These are phyloP conservation scores for Charanyca ferruginea DNA, from an alignment of 2,888 invertebrate genomes.

Conservation along the genomic window DNA sequence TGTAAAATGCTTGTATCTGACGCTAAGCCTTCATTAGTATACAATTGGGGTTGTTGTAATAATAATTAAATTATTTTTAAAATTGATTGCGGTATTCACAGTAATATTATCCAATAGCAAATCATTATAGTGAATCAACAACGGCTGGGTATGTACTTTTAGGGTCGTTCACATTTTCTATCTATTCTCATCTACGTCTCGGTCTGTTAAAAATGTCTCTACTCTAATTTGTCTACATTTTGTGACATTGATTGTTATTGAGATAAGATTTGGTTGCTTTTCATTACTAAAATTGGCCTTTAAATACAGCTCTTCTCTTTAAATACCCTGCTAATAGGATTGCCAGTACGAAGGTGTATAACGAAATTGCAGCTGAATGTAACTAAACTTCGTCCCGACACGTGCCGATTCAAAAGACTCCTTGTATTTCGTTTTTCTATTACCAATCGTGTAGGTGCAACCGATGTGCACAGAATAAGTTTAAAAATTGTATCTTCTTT, in stretches of 20 bases:
- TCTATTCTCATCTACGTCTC: too few relatives aligned
- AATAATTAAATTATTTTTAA: not conserved
- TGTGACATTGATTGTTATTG: too few relatives aligned
- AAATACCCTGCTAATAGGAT: constrained; percentile 6
- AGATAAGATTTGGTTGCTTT: too few relatives aligned
- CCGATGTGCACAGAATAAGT: constrained; percentile 37
- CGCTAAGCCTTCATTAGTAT: constrained; percentile 7
- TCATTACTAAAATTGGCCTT: too few relatives aligned
- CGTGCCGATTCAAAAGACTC: constrained; percentile 45
- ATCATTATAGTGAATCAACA: too few relatives aligned
- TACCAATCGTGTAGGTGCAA: constrained; percentile 14
- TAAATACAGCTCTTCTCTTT: not conserved
- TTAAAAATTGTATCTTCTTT: constrained; percentile 24
- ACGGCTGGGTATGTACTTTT: too few relatives aligned
- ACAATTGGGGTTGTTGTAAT: not conserved
- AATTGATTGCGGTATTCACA: not conserved
- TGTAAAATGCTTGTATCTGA: not conserved
- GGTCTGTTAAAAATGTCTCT: too few relatives aligned
- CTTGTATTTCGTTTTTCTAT: constrained; percentile 35
- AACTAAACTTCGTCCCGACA: constrained; percentile 24
- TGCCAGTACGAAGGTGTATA: constrained; percentile 10
- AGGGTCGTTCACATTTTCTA: too few relatives aligned
- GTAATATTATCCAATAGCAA: not conserved
- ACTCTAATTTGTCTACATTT: too few relatives aligned
- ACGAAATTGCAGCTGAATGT: constrained; percentile 29